Evolutionary conservation across 2,888 invertebrate genomes (phyloP), one percentile per base, ranked within the genome.

Genomic region (Amiota communis): DNA sequence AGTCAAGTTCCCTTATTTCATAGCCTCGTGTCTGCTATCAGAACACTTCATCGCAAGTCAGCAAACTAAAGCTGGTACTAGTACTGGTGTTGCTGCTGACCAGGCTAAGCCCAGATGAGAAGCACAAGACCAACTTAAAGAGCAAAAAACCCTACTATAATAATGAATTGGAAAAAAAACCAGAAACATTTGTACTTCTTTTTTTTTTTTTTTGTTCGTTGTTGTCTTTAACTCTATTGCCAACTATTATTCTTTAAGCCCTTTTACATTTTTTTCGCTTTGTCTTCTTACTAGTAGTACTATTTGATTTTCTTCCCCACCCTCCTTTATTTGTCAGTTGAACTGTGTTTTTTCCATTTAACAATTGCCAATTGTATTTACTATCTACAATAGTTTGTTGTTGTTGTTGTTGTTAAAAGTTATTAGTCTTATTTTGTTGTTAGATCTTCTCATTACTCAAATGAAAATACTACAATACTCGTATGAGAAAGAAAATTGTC

Each of bases 21-120:
- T 9, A 36, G 46, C 12, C 11, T 11, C 67, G 51, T 68, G 67
- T 68, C 3, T 68, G 51, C 67, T 68, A 68, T 68, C 67, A 68
- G 67, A 68, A 53, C 13, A 15, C 47, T 51, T 12, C 67, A 68
- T 67, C 65, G 51, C 36, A 15, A 12, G 13, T 6, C 53, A 68
- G 67, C 12, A 59, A 12, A 59, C 17, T 20, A n/a, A 59, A 59
- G 36, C 36, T 36, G 36, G 3, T 36, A 6, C 4, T 6, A 6
- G 3, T 36, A 6, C 36, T 36, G 36, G 4, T 36, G 36, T 6
- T 36, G 6, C 36, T 36, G 36, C n/a, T 59, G 53, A n/a, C n/a
- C n/a, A n/a, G 6, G n/a, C 12, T n/a, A 53, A 53, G 53, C 53
- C 12, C 2, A 53, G 53, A 53, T n/a, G 53, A 53, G 53, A 12